Evolutionary conservation across 2,797 vertebrate species (phyloP), one percentile per base, ranked within the genome.

Genomic region (Fistularia commersonii): DNA sequence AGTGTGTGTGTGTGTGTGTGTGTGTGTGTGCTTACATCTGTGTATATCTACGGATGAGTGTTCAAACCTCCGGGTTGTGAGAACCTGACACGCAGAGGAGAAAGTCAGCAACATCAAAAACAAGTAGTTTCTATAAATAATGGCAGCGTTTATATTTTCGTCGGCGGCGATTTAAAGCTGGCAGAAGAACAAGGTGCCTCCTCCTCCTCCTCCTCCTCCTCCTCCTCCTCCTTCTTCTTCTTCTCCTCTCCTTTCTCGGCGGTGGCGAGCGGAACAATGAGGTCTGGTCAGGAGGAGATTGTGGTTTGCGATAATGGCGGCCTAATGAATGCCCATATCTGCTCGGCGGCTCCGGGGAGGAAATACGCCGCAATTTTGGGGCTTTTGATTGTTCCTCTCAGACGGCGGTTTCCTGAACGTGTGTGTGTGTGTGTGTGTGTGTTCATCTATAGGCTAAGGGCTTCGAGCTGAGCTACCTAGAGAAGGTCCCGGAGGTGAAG

Each of bases 401-500:
- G 61, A 46, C 32, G 54, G 53, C 70, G 11, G 66, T 72, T 76
- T 83, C 76, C 13, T 54, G 46, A 61, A 43, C 69, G 33, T 65
- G 51, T 11, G 35, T 44, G 42, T 61, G 53, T 38, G 45, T 65
- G 59, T 72, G 53, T 60, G 6, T 61, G 32, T 34, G 5, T 46
- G 37, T 38, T 57, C 32, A 13, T 75, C n/a, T 77, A 32, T 38
- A 99, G 96, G 96, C 94, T 56, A 98, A 99, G 91, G 96, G 95
- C 45, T 99, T 99, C 89, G 96, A 99, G 87, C 86, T 99, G 81
- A 94, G 89, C 85, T 99, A 99, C 90, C 91, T 99, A 82, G 95
- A 98, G 89, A 99, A 99, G 83, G 96, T 99, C 86, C 95, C 95
- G 11, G 96, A 99, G 84, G 96, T 99, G 59, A 99, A 99, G 88